phyloP scores from a whole-genome alignment of 2,797 vertebrate species.

The Alca torda region DNA sequence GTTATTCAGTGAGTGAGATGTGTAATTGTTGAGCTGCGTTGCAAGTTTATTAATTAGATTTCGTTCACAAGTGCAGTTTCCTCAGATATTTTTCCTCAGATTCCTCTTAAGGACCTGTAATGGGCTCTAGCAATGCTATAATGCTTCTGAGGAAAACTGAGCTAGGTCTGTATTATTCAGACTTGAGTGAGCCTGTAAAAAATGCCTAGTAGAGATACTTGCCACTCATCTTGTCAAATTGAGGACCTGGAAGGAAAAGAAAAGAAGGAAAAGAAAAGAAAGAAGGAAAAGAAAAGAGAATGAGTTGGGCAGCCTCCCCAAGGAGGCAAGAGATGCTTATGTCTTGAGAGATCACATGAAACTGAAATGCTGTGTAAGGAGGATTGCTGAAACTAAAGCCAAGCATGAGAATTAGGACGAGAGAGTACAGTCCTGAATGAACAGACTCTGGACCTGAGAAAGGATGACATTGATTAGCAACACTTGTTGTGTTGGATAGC shows the following conservation, averaged over 20 bases:
- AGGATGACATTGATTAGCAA: neutral
- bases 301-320: neutral
- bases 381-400: neutral
- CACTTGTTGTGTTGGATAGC: neutral
- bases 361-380: neutral
- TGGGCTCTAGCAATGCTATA: neutral
- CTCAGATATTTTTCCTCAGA: constrained; percentile 34
- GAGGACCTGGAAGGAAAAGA: neutral
- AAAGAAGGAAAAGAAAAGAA: too few species aligned
- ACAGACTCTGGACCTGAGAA: neutral
- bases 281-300: neutral
- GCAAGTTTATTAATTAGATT: constrained; percentile 24
- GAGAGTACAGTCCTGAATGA: neutral
- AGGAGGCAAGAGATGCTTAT: neutral
- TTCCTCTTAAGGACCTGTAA: constrained; percentile 17
- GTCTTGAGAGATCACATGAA: neutral
- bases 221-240: neutral
- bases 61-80: constrained; percentile 52
- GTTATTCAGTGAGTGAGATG: neutral
- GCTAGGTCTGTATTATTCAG: neutral
- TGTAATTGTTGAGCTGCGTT: neutral
- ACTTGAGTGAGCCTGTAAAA: neutral
- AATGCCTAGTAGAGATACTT: neutral
- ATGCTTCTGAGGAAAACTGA: neutral
- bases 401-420: neutral